Evolutionary conservation across 2,888 invertebrate genomes (phyloP).

Genomic region (Drymonia ruficornis): DNA sequence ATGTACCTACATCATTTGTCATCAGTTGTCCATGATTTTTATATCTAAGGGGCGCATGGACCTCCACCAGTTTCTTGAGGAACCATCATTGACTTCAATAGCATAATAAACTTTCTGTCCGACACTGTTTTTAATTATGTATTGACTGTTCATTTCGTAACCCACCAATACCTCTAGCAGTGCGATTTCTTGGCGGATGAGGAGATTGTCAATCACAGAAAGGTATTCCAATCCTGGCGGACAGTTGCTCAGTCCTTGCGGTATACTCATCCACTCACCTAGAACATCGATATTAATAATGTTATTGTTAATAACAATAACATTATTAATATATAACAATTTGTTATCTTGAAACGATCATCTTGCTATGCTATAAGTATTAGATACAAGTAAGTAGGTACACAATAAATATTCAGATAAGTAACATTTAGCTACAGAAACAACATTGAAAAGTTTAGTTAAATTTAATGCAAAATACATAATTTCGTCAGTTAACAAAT

Average conservation of each 20-base stretch:
- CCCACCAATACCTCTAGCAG: conserved; percentile 92
- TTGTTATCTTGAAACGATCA: not conserved
- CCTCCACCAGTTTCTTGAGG: conserved; percentile 93
- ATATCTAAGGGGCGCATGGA: conserved; percentile 93
- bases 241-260: conserved; percentile 90
- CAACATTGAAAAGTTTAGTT: not conserved
- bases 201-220: conserved; percentile 92
- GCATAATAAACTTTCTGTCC: conserved; percentile 93
- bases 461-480: no score
- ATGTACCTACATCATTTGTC: conserved; percentile 86
- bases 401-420: not conserved
- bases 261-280: conserved; percentile 95
- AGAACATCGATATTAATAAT: conserved; percentile 42
- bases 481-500: no score
- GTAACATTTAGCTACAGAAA: not conserved
- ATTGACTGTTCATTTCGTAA: conserved; percentile 96
- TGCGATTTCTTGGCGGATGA: conserved; percentile 93
- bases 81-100: conserved; percentile 93
- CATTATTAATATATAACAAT: no score
- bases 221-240: conserved; percentile 96
- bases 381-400: not conserved
- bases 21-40: conserved; percentile 93
- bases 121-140: conserved; percentile 90
- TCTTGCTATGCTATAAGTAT: not conserved
- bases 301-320: no score